A percentile compares a stretch with the other conserved stretches of the same genome.
Conservation (phyloP, 2,113 vertebrate species). For the Lipophrys pholis region DNA sequence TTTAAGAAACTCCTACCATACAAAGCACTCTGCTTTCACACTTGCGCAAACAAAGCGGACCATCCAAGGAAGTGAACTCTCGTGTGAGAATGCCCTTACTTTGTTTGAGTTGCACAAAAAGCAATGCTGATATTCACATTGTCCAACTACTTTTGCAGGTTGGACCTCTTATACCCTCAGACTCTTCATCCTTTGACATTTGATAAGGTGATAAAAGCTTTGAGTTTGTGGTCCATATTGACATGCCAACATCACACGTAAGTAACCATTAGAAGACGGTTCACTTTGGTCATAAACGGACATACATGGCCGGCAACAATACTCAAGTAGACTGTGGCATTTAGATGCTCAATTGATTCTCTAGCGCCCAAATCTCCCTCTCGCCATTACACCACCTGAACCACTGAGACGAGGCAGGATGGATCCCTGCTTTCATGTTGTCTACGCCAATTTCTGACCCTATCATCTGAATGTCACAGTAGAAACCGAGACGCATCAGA, state of each 20-base stretch:
- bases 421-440: not conserved
- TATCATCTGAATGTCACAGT: not conserved
- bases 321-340: not conserved
- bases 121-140: no score
- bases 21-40: not conserved
- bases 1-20: conserved; percentile 7
- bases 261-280: not conserved
- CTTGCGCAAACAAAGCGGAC: no score
- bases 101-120: no score
- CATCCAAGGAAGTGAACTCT: no score
- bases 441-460: not conserved
- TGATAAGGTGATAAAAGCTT: not conserved
- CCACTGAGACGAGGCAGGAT: not conserved
- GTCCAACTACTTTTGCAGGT: no score
- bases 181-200: no score
- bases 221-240: not conserved
- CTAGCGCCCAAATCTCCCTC: not conserved
- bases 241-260: not conserved
- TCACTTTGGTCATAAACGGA: not conserved
- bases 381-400: not conserved
- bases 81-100: no score
- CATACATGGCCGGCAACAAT: not conserved
- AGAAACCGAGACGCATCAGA: no score
- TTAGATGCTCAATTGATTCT: not conserved
- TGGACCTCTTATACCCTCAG: no score